These are phyloP conservation scores for Adrianichthys oophorus DNA, from an alignment of 2,797 vertebrate genomes.

Conservation along the genomic window DNA sequence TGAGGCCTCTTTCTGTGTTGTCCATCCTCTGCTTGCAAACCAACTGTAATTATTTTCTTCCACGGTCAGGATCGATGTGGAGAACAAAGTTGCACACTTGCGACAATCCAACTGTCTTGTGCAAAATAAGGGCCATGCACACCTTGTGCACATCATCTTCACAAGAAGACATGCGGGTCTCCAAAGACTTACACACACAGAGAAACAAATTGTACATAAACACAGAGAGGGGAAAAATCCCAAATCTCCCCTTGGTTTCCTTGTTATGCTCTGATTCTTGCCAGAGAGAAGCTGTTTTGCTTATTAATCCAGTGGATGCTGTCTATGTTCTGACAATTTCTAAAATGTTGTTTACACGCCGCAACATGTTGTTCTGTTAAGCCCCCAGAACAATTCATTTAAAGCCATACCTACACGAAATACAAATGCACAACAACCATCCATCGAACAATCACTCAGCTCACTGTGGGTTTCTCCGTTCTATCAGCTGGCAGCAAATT, in stretches of 20 bases:
- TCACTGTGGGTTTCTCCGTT: conserved; percentile 63
- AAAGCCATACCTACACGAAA: conserved; percentile 30
- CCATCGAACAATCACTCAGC: conserved; percentile 75
- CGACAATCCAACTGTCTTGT: conserved; percentile 67
- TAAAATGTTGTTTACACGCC: conserved; percentile 60
- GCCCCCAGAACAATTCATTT: conserved; percentile 20
- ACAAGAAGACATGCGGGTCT: conserved; percentile 45
- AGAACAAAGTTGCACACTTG: conserved; percentile 79
- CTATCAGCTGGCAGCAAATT: conserved; percentile 70
- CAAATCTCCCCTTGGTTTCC: conserved; percentile 58
- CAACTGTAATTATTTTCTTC: conserved; percentile 81
- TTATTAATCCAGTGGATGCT: conserved; percentile 75
- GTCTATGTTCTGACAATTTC: conserved; percentile 48
- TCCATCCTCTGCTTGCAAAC: conserved; percentile 70
- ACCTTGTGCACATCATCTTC: conserved; percentile 42
- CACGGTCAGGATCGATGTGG: conserved; percentile 71
- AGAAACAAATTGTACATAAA: conserved; percentile 28
- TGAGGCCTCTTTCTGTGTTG: conserved; percentile 69
- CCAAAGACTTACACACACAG: conserved; percentile 19
- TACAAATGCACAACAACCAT: conserved; percentile 42
- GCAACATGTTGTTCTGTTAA: conserved; percentile 56
- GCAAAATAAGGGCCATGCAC: conserved; percentile 56
- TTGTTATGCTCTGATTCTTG: conserved; percentile 70
- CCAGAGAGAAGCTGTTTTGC: conserved; percentile 65
- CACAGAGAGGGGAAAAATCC: conserved; percentile 33